Conservation (phyloP, 1,140 invertebrate species). For the Hycleus cichorii region DNA sequence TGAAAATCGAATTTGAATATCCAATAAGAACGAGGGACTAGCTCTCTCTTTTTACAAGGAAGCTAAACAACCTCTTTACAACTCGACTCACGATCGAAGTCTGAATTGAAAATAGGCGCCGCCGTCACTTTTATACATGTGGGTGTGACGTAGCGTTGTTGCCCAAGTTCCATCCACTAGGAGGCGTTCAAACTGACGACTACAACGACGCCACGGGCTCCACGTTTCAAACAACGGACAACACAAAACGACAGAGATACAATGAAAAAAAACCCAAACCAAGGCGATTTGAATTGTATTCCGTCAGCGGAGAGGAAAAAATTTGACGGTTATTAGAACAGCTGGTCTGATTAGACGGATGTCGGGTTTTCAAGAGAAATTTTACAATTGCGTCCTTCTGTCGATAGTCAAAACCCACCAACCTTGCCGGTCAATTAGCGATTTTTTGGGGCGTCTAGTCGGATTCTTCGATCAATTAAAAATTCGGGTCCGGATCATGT, state of each 20-base stretch:
- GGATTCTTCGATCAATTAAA: neutral
- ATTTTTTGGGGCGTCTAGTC: no score
- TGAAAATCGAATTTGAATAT: neutral
- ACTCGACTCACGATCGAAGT: conserved; percentile 4
- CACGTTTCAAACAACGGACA: neutral
- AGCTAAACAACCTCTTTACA: conserved; percentile 22
- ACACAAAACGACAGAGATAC: neutral
- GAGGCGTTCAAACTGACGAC: no score
- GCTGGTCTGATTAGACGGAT: no score
- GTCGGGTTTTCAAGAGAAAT: no score
- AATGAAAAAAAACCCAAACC: neutral
- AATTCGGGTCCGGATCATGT: neutral
- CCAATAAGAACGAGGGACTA: conserved; percentile 16
- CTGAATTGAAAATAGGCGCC: neutral
- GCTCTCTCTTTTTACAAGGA: conserved; percentile 1
- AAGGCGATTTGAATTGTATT: neutral
- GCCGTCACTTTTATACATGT: conserved; percentile 7
- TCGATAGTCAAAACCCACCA: no score
- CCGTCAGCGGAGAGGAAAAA: no score
- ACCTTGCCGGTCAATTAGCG: no score
- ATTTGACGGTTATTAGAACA: no score
- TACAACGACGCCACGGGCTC: no score
- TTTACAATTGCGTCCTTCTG: no score
- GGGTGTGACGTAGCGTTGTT: conserved; percentile 12
- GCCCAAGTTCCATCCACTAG: no score